A percentile compares a stretch with the other conserved stretches of the same genome.
Evolutionary conservation across 1,140 invertebrate species (phyloP).

Genomic region (Drosophila erecta): DNA sequence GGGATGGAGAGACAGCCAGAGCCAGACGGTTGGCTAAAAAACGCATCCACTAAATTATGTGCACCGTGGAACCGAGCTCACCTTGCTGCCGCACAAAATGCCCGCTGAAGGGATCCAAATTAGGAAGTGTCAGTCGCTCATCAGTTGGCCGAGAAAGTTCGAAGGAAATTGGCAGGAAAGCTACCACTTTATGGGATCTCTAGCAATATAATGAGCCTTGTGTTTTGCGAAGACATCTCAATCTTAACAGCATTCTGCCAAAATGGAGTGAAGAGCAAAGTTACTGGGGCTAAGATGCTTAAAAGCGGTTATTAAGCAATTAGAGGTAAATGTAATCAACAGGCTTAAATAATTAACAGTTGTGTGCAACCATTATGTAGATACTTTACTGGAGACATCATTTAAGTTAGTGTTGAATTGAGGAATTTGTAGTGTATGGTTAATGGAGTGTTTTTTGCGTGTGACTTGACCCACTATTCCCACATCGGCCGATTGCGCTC

Average conservation of each 20-base stretch:
- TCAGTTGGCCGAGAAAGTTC: slow-evolving; percentile 15
- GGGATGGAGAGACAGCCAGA: not conserved
- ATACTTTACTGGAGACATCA: no score
- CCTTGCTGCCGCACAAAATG: not conserved
- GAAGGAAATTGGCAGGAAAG: not conserved
- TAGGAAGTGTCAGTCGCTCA: slow-evolving; percentile 3
- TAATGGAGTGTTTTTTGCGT: not conserved
- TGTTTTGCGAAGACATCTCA: not conserved
- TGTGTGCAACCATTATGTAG: not conserved
- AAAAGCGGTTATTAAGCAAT: not conserved
- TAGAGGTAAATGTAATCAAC: not conserved
- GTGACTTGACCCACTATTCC: slow-evolving; percentile 28
- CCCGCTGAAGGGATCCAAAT: not conserved
- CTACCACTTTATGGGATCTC: no score
- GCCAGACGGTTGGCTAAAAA: slow-evolving; percentile 44
- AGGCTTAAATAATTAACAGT: not conserved
- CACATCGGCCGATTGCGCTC: slow-evolving; percentile 29
- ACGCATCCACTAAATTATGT: slow-evolving; percentile 70
- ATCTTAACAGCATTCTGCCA: no score
- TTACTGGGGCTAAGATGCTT: no score
- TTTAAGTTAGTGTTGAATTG: no score
- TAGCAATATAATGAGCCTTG: no score
- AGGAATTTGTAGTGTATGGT: no score
- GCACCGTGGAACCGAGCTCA: slow-evolving; percentile 48
- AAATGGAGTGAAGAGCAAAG: not conserved